Base-by-base conservation (phyloP, 2,113 vertebrate genomes). In the Halichoeres trimaculatus region DNA sequence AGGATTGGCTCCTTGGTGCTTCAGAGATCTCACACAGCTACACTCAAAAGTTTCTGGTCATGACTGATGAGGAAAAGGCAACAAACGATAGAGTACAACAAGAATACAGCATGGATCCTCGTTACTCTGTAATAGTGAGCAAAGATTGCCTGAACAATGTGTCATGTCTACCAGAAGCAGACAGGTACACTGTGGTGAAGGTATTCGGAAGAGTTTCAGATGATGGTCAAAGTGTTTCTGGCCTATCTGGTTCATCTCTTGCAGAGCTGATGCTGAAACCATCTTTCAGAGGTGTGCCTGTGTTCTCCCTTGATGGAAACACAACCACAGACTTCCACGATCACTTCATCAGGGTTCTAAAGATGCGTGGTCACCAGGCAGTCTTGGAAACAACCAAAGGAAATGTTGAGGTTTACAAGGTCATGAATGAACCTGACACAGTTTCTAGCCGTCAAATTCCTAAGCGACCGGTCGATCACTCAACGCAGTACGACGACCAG, bases 51-150 rank as follows among this genome's bases (percentile, higher is more conserved):
- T 30, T 90, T 50, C 68, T 89, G 23, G 17, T 87, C 41, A 58
- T 82, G 58, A 71, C 79, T 30, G 85, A 87, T n/a, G 2, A 22
- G 13, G 77, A 84, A 4, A 40, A 23, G 23, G 75, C 64, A 13
- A 87, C 80, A 4, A 14, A 50, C 1, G 73, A 64, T 23, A 24
- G 57, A 58, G 84, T 71, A 19, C 73, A 58, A 1, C 26, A 79
- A 16, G 88, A 88, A 22, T 85, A 88, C 78, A 70, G 43, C 71
- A 20, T 16, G 47, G 85, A 90, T 43, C 85, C 88, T 55, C 13
- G 41, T 30, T 66, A 74, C 56, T 90, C 86, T 5, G n/a, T 70
- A 0, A 62, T 70, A 40, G 57, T 83, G 34, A 65, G 38, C 19
- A 40, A 12, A n/a, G 43, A 64, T 9, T 85, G 79, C 8, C 56